Percentiles rank a stretch among this genome's conserved stretches.
phyloP scores from a whole-genome alignment of 2,113 vertebrate genomes.

The Psephotus haematonotus region DNA sequence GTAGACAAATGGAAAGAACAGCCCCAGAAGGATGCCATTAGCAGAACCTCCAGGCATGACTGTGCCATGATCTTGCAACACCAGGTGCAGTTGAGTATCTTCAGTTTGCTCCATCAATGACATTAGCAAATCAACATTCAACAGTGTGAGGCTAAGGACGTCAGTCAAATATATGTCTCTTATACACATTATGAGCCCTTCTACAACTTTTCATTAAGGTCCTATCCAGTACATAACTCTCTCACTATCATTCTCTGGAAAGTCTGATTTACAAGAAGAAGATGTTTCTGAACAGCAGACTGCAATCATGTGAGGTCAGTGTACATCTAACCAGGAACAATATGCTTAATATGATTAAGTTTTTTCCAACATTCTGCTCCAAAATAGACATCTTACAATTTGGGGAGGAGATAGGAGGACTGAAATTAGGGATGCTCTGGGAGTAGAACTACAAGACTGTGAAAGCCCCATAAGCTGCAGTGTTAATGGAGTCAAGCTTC shows the following conservation, averaged over 20 bases:
- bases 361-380: not conserved
- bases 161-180: not conserved
- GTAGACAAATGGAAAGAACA: not conserved
- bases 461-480: not conserved
- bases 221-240: not conserved
- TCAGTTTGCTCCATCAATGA: not conserved
- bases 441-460: not conserved
- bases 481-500: not conserved
- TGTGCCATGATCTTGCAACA: not conserved
- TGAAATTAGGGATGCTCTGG: not conserved
- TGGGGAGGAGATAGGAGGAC: not conserved
- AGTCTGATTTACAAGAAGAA: not conserved
- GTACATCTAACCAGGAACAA: not conserved
- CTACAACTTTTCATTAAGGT: not conserved
- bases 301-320: not conserved
- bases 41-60: not conserved
- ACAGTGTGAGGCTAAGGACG: not conserved
- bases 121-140: not conserved
- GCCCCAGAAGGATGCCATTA: not conserved
- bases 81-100: not conserved
- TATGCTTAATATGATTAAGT: not conserved
- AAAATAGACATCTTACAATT: not conserved
- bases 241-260: not conserved
- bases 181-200: not conserved
- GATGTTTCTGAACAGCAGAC: not conserved